Conservation (phyloP, 2,888 invertebrate genomes). For the Cephus sareptanus region DNA sequence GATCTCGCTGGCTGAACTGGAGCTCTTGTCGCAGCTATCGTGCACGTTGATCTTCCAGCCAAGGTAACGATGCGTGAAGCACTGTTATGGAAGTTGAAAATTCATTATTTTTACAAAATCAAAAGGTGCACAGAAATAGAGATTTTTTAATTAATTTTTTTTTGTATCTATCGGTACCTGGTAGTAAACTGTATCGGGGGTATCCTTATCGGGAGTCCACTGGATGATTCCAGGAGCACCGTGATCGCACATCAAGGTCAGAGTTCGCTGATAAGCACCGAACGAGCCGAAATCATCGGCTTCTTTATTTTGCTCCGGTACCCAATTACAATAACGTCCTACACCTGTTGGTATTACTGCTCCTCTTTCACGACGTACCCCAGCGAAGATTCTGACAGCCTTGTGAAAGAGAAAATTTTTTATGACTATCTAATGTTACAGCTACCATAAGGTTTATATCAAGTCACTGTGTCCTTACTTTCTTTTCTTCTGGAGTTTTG, state of each 20-base stretch:
- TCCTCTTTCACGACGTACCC: conserved; percentile 79
- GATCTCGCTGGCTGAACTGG: conserved; percentile 70
- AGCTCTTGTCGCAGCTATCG: conserved; percentile 77
- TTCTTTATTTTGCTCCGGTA: conserved; percentile 78
- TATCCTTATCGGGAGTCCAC: conserved; percentile 88
- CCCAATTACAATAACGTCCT: conserved; percentile 91
- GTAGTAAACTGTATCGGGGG: conserved; percentile 93
- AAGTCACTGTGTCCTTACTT: conserved; percentile 69
- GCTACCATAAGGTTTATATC: background rate
- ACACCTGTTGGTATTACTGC: conserved; percentile 79
- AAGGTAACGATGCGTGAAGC: conserved; percentile 91
- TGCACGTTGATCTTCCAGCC: conserved; percentile 96
- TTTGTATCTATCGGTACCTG: conserved; percentile 71
- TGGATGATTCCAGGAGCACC: conserved; percentile 87
- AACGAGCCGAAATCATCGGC: conserved; percentile 89
- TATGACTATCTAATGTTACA: conserved; percentile 18
- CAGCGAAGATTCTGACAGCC: conserved; percentile 86
- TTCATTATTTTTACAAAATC: background rate
- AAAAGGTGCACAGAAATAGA: background rate
- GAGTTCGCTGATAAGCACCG: conserved; percentile 88
- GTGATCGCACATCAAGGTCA: conserved; percentile 84
- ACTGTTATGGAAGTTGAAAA: conserved; percentile 70
- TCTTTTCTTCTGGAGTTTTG: conserved; percentile 83
- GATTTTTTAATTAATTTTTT: background rate
- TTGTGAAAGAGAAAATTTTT: conserved; percentile 52